Evolutionary conservation across 2,797 vertebrate species (phyloP), one percentile per base, ranked within the genome.

Genomic region (Scarus forsteni): DNA sequence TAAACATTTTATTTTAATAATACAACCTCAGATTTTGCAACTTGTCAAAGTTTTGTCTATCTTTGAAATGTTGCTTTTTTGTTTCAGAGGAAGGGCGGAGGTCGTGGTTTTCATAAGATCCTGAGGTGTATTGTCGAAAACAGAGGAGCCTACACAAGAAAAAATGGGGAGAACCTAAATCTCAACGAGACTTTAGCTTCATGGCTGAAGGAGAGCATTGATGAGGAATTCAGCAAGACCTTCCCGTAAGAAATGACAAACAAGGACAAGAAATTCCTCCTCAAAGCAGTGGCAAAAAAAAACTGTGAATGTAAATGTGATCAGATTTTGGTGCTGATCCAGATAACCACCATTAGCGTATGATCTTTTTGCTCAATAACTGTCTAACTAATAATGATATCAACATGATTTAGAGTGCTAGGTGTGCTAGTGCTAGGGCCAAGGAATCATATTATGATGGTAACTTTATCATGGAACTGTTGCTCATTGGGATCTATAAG

Each of bases 151-250:
- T 0, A 75, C 58, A 73, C 60, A 67, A 0, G 1, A 12, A 70
- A 18, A 63, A 65, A 56, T 0, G 3, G 18, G 1, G 55, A 40
- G 53, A 4, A 10, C 61, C 73, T 68, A 11, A 78, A 84, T 45
- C 8, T 90, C 10, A 90, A 90, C 16, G 10, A 8, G 55, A 39
- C 0, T 5, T 62, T 90, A 19, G 27, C 80, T 11, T 64, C 67
- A 15, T 3, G 0, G 6, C 60, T 89, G 67, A 77, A 60, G 19
- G 60, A 67, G 2, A 73, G 64, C 67, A 83, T 90, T 56, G 74
- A 88, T 70, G 72, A 83, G 2, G 38, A 78, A 35, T 89, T 90
- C 67, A 84, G n/a, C 40, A 73, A 53, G 43, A 81, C 70, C 8
- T 90, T 90, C 73, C 85, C 79, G 85, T 88, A 70, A 78, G 80